A percentile compares a stretch with the other conserved stretches of the same genome.
Conservation (phyloP, 2,888 invertebrate genomes). For the Agrotis segetum region DNA sequence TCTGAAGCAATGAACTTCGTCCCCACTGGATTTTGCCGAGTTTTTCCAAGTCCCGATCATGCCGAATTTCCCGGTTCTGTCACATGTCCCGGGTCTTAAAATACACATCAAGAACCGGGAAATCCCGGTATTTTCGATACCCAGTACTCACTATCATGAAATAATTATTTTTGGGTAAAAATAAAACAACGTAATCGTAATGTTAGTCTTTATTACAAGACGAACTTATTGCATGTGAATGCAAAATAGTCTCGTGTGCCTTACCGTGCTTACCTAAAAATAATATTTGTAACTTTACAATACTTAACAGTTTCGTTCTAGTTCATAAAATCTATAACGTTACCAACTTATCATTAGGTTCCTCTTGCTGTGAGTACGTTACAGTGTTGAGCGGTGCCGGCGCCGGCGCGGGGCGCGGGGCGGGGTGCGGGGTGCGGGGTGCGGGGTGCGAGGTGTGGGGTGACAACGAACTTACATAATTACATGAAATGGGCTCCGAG, state of each 20-base stretch:
- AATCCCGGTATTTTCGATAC: too few relatives aligned
- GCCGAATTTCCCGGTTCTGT: too few relatives aligned
- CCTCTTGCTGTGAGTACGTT: constrained; percentile 38
- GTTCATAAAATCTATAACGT: constrained; percentile 51
- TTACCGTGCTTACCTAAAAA: constrained; percentile 68
- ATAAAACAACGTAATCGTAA: constrained; percentile 53
- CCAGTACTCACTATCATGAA: neutral
- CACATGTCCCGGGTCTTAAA: too few relatives aligned
- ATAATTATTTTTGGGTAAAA: constrained; percentile 1
- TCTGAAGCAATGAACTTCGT: too few relatives aligned
- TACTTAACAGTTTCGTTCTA: constrained; percentile 62
- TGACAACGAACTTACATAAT: neutral
- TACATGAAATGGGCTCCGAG: neutral
- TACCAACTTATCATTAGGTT: constrained; percentile 46
- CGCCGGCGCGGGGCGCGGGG: constrained; percentile 7
- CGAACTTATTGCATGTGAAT: constrained; percentile 63
- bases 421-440: too few relatives aligned
- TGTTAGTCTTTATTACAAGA: constrained; percentile 67
- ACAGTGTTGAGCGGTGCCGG: constrained; percentile 31
- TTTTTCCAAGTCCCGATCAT: too few relatives aligned
- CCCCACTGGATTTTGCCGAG: too few relatives aligned
- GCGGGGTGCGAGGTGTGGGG: neutral
- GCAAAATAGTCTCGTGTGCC: constrained; percentile 69
- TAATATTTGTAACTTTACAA: constrained; percentile 59
- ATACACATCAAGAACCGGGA: too few relatives aligned